These are phyloP conservation scores for Trachemys scripta DNA, from an alignment of 2,113 vertebrate species.

Conservation along the genomic window DNA sequence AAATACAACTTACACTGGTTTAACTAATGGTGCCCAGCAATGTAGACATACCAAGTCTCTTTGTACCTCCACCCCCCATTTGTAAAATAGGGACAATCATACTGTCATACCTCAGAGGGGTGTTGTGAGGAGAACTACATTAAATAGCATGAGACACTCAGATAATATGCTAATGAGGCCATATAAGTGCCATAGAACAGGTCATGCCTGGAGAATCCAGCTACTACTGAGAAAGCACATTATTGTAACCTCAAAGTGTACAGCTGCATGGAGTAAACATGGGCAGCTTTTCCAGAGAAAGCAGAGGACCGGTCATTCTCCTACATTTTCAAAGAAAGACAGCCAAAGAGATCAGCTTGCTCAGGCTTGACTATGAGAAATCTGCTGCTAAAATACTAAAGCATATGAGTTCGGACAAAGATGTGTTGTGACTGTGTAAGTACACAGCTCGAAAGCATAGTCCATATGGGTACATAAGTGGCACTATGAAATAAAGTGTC, in stretches of 20 bases:
- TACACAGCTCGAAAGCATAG: background rate
- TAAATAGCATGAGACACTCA: background rate
- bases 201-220: background rate
- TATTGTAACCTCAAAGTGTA: background rate
- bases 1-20: background rate
- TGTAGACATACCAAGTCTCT: background rate
- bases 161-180: background rate
- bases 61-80: background rate
- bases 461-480: background rate
- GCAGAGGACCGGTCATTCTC: background rate
- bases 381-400: background rate
- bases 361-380: background rate
- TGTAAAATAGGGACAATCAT: background rate
- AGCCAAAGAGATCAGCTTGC: rapidly evolving
- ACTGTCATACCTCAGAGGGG: background rate
- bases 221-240: background rate
- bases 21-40: background rate
- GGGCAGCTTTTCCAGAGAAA: background rate
- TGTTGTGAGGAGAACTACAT: background rate
- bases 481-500: background rate
- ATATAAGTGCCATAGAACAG: background rate
- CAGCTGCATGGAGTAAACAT: background rate
- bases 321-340: background rate
- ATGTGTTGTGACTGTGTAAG: background rate
- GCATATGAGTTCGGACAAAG: background rate